These are phyloP conservation scores for Rugalucina vietnamica DNA, from an alignment of 2,888 invertebrate species.

Conservation along the genomic window DNA sequence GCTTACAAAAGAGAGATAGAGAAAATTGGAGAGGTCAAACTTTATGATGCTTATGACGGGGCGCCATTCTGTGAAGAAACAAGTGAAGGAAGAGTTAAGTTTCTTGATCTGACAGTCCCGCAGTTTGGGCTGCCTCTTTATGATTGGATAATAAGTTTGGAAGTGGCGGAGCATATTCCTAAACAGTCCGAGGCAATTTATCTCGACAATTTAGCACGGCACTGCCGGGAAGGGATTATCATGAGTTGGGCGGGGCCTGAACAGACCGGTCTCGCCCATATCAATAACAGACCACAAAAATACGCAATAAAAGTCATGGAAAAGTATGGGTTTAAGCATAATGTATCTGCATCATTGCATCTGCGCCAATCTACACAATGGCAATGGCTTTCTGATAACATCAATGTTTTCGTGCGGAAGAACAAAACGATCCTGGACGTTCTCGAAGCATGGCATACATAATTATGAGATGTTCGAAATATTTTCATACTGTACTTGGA, in stretches of 20 bases:
- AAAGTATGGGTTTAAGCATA: slow-evolving; percentile 48
- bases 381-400: slow-evolving; percentile 57
- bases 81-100: slow-evolving; percentile 61
- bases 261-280: slow-evolving; percentile 62
- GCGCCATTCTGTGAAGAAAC: slow-evolving; percentile 65
- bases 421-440: slow-evolving; percentile 22
- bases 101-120: slow-evolving; percentile 68
- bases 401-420: slow-evolving; percentile 52
- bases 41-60: slow-evolving; percentile 68
- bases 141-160: slow-evolving; percentile 68
- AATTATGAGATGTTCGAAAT: too few species aligned
- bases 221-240: slow-evolving; percentile 61
- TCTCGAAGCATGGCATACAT: slow-evolving; percentile 41
- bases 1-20: slow-evolving; percentile 61
- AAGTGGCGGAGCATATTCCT: slow-evolving; percentile 71
- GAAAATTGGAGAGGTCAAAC: slow-evolving; percentile 40
- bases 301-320: slow-evolving; percentile 51
- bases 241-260: slow-evolving; percentile 69
- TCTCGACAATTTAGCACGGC: slow-evolving; percentile 64
- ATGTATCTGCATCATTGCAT: slow-evolving; percentile 31
- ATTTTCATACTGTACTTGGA: too few species aligned
- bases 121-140: slow-evolving; percentile 66
- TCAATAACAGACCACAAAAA: slow-evolving; percentile 58
- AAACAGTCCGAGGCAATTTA: slow-evolving; percentile 59
- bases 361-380: slow-evolving; percentile 46